Evolutionary conservation across 2,888 invertebrate genomes (phyloP), one percentile per base, ranked within the genome.

Genomic region (Rhodophaea formosa): DNA sequence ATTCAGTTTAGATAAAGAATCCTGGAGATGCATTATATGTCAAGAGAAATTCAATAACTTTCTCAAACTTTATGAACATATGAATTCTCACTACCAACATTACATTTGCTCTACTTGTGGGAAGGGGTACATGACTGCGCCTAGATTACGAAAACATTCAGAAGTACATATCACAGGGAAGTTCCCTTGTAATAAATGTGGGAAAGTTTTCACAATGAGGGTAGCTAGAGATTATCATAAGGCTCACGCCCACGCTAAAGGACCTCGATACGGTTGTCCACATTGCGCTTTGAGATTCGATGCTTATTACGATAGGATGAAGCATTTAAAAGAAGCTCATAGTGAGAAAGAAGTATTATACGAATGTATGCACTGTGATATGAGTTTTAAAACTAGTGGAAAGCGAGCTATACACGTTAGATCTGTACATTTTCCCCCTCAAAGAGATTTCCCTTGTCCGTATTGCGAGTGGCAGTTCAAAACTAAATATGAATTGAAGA

Each of bases 21-120:
- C 75, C 0, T 89, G 89, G 89, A 72, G 69, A 32, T 91, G 90
- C 63, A 70, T 86, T 0, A 77, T 88, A 56, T 91, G 90, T 55
- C 63, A 69, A 0, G 77, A 82, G 44, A 78, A 71, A 30, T 90
- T 89, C 62, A 88, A 88, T 56, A 88, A 86, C 45, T 89, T 89
- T 57, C 66, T 90, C 0, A 88, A 88, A 70, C 71, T 91, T 0
- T 89, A 89, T 62, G 87, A 90, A 59, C 90, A 91, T 44, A 90
- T 90, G 88, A 90, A 90, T 55, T 59, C 75, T 0, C 90, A 91
- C 60, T 90, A 90, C 35, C 89, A 90, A 61, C 84, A 89, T 66
- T 88, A 88, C 23, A 89, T 90, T 46, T 91, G 90, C 61, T 77
- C 87, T 0, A 86, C 77, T 3, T 91, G 90, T 58, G 90, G 90